phyloP scores from a whole-genome alignment of 2,888 invertebrate species.

The Muschampia plurimacula region DNA sequence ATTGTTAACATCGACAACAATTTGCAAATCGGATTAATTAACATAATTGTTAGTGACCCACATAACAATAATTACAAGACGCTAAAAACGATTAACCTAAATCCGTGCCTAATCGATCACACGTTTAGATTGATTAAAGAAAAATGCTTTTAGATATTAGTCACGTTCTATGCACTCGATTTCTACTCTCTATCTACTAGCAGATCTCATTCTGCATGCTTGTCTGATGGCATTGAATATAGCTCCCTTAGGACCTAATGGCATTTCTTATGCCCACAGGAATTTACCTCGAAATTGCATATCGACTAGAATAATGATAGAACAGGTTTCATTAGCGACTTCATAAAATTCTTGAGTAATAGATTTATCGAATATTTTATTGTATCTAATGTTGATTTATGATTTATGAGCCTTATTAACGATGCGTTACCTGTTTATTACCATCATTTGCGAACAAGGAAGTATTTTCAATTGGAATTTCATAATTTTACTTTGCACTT shows the following conservation, averaged over 20 bases:
- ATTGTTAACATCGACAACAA: not conserved
- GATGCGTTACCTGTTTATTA: slow-evolving; percentile 19
- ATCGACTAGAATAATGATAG: slow-evolving; percentile 37
- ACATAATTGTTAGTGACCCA: slow-evolving; percentile 20
- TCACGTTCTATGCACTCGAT: slow-evolving; percentile 39
- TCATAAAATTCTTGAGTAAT: slow-evolving; percentile 28
- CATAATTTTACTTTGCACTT: slow-evolving; percentile 6
- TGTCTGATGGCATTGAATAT: slow-evolving; percentile 32
- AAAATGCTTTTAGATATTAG: slow-evolving; percentile 28
- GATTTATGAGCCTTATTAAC: slow-evolving; percentile 22
- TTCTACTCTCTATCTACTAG: slow-evolving; percentile 37
- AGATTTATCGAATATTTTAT: slow-evolving; percentile 18
- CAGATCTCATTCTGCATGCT: slow-evolving; percentile 25
- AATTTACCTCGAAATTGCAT: slow-evolving; percentile 38
- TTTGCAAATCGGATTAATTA: slow-evolving; percentile 19
- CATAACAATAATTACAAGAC: slow-evolving; percentile 16
- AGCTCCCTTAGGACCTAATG: slow-evolving; percentile 35
- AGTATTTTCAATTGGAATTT: slow-evolving; percentile 26
- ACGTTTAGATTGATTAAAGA: slow-evolving; percentile 35
- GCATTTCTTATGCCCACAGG: slow-evolving; percentile 37
- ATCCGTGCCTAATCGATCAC: slow-evolving; percentile 31
- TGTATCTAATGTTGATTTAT: not conserved
- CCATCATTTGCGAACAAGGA: slow-evolving; percentile 23
- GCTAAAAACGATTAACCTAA: slow-evolving; percentile 26
- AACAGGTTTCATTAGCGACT: slow-evolving; percentile 35